Base-by-base conservation (phyloP, 2,113 vertebrate genomes). In the Pygoscelis antarcticus region DNA sequence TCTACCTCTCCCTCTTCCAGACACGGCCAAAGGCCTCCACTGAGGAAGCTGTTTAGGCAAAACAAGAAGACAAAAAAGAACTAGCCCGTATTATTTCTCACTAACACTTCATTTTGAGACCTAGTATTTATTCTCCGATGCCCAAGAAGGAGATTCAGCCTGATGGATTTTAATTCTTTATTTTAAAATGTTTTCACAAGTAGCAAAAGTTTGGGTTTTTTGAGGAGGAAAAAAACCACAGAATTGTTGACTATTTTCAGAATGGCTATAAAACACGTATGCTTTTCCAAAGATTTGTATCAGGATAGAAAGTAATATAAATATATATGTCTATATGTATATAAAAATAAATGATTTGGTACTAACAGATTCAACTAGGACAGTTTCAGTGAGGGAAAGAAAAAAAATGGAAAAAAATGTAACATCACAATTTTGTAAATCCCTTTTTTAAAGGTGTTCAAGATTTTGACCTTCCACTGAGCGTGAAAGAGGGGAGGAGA, bases 301-400 rank as follows among this genome's bases (percentile, higher is more conserved):
- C 36, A 64, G 38, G 13, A 74, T 10, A 87, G 36, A 86, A 88
- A 77, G 42, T 42, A 54, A 40, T 95, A 95, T 66, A 96, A 95
- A 97, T 90, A 93, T 91, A 15, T 36, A 52, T 12, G 11, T 42
- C 14, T 42, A 42, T 91, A 18, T 80, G 2, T 40, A 52, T 95
- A 96, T 49, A 97, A 96, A 97, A 96, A 96, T 93, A 97, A 76
- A 80, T 40, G 22, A 85, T 91, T 87, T 93, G 62, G 54, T 64
- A 62, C 36, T 17, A 77, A 89, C 6, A 94, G 46, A 38, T 66
- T 44, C 38, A 71, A n/a, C 27, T 18, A 83, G 32, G 40, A 66
- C 19, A 68, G 47, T 77, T 92, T 83, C 89, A 93, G 18, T 20
- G 65, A 58, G 23, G 27, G 38, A 66, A 47, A 72, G 57, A 85